These are phyloP conservation scores for Trogon surrucura DNA, from an alignment of 2,113 vertebrate species.

Conservation along the genomic window DNA sequence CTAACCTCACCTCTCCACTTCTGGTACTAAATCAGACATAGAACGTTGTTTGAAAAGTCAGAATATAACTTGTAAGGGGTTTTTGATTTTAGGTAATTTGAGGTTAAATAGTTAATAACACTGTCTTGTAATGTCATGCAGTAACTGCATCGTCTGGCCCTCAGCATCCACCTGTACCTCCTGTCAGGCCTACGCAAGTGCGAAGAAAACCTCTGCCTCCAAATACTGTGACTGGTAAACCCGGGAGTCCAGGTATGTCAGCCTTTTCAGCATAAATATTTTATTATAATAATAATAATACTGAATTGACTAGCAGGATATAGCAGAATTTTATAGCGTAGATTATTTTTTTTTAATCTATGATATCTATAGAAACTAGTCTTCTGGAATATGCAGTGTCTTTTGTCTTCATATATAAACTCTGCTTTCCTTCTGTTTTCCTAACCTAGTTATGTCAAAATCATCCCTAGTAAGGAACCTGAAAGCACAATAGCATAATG, in stretches of 20 bases:
- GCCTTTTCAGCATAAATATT: background rate
- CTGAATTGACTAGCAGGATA: background rate
- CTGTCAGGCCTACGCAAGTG: constrained; percentile 64
- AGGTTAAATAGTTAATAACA: background rate
- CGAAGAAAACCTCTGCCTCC: constrained; percentile 76
- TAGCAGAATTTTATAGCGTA: background rate
- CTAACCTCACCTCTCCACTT: background rate
- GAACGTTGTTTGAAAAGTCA: background rate
- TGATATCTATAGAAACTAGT: background rate
- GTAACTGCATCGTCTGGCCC: constrained; percentile 46
- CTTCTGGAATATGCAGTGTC: background rate
- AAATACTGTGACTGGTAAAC: constrained; percentile 78
- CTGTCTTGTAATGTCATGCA: constrained; percentile 52
- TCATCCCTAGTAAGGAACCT: background rate
- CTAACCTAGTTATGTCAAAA: background rate
- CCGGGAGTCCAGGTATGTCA: constrained; percentile 75
- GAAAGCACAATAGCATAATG: background rate
- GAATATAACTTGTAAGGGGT: background rate
- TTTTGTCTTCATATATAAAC: background rate
- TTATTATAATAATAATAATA: background rate
- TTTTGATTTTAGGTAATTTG: background rate
- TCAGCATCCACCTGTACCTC: constrained; percentile 35
- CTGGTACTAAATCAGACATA: background rate
- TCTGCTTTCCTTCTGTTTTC: background rate
- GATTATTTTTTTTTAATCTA: background rate